Conservation (phyloP, 2,113 vertebrate genomes). For the Hydrochoerus hydrochaeris region DNA sequence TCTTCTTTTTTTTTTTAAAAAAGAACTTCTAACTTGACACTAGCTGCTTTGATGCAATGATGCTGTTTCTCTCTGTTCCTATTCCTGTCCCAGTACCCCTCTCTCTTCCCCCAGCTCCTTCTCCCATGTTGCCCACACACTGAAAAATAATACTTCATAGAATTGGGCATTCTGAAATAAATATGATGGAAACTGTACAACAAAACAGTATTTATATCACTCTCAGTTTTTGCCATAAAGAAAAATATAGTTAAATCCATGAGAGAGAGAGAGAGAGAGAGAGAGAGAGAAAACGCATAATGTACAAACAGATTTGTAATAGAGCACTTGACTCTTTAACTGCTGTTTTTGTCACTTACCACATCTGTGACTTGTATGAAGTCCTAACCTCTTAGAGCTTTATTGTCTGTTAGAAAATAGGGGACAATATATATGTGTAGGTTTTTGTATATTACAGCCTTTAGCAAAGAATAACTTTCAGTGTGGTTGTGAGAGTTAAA, state of each 20-base stretch:
- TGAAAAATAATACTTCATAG: constrained; percentile 7
- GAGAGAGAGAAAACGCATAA: neutral
- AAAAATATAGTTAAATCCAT: neutral
- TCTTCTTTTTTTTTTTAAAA: neutral
- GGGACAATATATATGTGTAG: neutral
- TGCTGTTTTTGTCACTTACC: neutral
- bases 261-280: neutral
- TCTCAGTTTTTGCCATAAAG: constrained; percentile 1
- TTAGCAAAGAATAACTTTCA: neutral
- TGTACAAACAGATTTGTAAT: neutral
- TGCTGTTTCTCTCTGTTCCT: neutral
- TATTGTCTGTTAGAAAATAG: neutral
- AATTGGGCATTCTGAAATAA: neutral
- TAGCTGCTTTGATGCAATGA: constrained; percentile 29
- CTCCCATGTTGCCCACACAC: neutral
- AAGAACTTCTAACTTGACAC: neutral
- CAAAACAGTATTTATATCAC: neutral
- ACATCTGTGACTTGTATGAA: neutral
- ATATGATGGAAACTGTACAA: neutral
- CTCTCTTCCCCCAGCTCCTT: neutral
- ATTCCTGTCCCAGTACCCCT: too few species aligned
- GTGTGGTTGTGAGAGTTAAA: neutral
- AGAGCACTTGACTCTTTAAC: neutral
- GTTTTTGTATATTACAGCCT: neutral
- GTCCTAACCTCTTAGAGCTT: neutral